These are phyloP conservation scores for Perizoma flavofasciatum DNA, from an alignment of 2,888 invertebrate genomes.

Conservation along the genomic window DNA sequence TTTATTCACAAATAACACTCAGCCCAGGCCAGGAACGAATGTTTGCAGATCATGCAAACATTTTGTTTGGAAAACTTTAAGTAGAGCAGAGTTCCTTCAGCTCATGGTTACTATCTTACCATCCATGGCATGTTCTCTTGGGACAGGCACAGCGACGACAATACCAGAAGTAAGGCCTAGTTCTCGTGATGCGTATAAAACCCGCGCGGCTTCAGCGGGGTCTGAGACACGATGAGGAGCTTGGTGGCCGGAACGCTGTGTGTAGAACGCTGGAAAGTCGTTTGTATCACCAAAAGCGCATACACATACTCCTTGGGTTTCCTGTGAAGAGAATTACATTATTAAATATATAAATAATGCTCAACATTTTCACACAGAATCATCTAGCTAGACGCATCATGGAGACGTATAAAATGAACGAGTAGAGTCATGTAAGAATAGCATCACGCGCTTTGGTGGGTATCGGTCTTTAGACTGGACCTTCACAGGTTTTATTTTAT, in stretches of 20 bases:
- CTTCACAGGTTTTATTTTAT: too few species aligned
- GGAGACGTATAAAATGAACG: too few species aligned
- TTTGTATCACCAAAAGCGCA: slow-evolving; percentile 87
- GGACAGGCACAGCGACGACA: slow-evolving; percentile 96
- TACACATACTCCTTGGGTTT: slow-evolving; percentile 97
- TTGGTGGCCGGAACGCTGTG: slow-evolving; percentile 87
- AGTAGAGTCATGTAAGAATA: too few species aligned
- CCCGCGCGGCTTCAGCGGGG: slow-evolving; percentile 88
- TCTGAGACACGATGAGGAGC: slow-evolving; percentile 88
- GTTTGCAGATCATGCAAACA: too few species aligned
- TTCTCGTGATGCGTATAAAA: slow-evolving; percentile 83
- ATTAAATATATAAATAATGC: too few species aligned
- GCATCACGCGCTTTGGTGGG: too few species aligned
- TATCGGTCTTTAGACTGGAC: too few species aligned
- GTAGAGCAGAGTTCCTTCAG: neutral
- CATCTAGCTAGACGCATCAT: too few species aligned
- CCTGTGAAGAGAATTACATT: slow-evolving; percentile 77
- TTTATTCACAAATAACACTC: too few species aligned
- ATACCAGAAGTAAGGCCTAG: slow-evolving; percentile 88
- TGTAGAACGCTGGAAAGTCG: slow-evolving; percentile 98
- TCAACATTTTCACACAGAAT: too few species aligned
- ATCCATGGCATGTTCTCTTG: slow-evolving; percentile 86
- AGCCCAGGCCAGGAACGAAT: too few species aligned
- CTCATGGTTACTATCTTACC: slow-evolving; percentile 51
- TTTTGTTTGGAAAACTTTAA: neutral